Base-by-base conservation (phyloP, 2,888 invertebrate species). In the Epinotia nisella region DNA sequence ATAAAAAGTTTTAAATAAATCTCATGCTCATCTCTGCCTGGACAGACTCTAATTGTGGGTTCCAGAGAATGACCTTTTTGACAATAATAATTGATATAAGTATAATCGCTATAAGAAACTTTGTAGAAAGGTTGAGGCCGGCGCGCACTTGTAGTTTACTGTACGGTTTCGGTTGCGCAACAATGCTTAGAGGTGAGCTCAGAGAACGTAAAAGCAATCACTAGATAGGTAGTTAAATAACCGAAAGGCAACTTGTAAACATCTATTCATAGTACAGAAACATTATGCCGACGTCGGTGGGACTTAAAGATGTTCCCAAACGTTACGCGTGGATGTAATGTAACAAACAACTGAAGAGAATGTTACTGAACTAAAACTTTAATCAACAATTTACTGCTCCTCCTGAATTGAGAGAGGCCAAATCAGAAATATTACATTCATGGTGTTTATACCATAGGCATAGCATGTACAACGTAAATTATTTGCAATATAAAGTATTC, bases 121-220 rank as follows among this genome's bases (percentile, higher is more conserved):
- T 66, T 72, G 62, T 70, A 68, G 74, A 77, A 75, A 77, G 76
- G 76, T 77, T 74, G 77, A 77, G 76, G 75, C 70, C 76, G 71
- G 62, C 58, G 69, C 60, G 41, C 74, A 75, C 70, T 76, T 74
- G 74, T 70, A 72, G 65, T 72, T 62, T 65, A 19, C 66, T 55
- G 53, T 21, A 61, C 60, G 66, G 61, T 75, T 35, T 58, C 56
- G 62, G 61, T 76, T 77, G 76, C 76, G 76, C 75, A 77, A 77
- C 39, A 66, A 62, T 62, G 51, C 64, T 60, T 66, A 49, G 62
- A 66, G 55, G 71, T 58, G 68, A 71, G 68, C 72, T 59, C 67
- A 62, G 60, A 66, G 55, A 70, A 64, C 68, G 68, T 64, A 64
- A 71, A 71, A 45, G 71, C 65, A 75, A 76, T 74, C 60, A 71